These are phyloP conservation scores for Cryptops parisi DNA, from an alignment of 2,888 invertebrate species.

Conservation along the genomic window DNA sequence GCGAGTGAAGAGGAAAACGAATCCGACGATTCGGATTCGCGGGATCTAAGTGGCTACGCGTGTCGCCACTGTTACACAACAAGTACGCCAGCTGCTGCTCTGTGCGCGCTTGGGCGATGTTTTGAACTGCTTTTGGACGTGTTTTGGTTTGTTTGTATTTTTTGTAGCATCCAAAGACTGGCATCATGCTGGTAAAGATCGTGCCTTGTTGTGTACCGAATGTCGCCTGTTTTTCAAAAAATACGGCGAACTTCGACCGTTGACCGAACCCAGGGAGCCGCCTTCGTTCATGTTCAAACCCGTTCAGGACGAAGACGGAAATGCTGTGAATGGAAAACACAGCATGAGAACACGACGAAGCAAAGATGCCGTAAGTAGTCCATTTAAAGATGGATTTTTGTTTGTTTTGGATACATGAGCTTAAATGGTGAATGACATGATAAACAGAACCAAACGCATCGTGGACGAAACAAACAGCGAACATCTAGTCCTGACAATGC, in stretches of 20 bases:
- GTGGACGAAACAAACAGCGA: conserved; percentile 13
- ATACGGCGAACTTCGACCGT: conserved; percentile 49
- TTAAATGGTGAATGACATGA: no score
- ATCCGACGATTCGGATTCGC: conserved; percentile 87
- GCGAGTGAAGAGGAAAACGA: conserved; percentile 62
- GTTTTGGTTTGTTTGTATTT: conserved; percentile 14
- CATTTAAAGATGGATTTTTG: conserved; percentile 33
- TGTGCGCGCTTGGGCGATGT: no score
- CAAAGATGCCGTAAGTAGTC: conserved; percentile 27
- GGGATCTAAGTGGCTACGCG: conserved; percentile 55
- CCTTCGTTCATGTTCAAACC: conserved; percentile 35
- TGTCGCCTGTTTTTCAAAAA: conserved; percentile 61
- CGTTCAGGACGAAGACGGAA: conserved; percentile 30
- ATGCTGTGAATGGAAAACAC: conserved; percentile 24
- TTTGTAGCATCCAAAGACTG: conserved; percentile 49
- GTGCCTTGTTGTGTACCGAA: conserved; percentile 54
- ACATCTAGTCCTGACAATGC: conserved; percentile 22
- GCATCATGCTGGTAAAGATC: conserved; percentile 57
- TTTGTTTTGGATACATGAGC: no score
- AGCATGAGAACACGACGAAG: conserved; percentile 32
- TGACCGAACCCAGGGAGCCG: conserved; percentile 31
- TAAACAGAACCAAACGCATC: conserved; percentile 12
- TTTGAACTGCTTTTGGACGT: no score
- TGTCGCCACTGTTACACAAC: conserved; percentile 62
- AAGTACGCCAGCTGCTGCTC: conserved; percentile 43